Evolutionary conservation across 2,113 vertebrate genomes (phyloP).

Genomic region (Sphaerodactylus townsendi): DNA sequence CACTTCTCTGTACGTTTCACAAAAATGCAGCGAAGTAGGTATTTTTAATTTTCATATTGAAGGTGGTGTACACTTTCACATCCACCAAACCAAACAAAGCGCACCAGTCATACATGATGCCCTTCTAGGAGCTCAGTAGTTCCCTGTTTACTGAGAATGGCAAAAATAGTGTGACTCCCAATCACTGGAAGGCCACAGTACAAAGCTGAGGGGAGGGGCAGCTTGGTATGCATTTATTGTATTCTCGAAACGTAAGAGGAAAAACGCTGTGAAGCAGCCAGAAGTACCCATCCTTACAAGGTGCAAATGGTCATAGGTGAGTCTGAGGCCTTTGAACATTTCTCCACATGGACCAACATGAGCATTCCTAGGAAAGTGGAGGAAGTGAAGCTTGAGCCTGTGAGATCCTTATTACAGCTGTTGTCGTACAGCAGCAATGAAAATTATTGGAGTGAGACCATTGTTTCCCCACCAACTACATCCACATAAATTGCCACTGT

Average conservation of each 20-base stretch:
- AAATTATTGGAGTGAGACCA: background rate
- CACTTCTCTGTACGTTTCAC: background rate
- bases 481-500: background rate
- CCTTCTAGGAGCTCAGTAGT: background rate
- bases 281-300: too few species aligned
- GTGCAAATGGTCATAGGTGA: background rate
- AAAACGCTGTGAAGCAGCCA: background rate
- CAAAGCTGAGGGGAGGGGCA: background rate
- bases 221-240: background rate
- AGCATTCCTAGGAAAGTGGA: background rate
- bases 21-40: background rate
- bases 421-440: background rate
- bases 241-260: background rate
- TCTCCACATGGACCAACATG: background rate
- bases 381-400: background rate
- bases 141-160: background rate
- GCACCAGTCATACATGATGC: background rate
- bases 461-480: background rate
- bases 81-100: background rate
- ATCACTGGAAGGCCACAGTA: background rate
- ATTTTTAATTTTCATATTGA: background rate
- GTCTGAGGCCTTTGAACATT: background rate
- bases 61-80: background rate
- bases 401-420: background rate
- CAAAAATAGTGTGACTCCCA: background rate